These are phyloP conservation scores for Marisa cornuarietis DNA, from an alignment of 1,140 invertebrate genomes.

Conservation along the genomic window DNA sequence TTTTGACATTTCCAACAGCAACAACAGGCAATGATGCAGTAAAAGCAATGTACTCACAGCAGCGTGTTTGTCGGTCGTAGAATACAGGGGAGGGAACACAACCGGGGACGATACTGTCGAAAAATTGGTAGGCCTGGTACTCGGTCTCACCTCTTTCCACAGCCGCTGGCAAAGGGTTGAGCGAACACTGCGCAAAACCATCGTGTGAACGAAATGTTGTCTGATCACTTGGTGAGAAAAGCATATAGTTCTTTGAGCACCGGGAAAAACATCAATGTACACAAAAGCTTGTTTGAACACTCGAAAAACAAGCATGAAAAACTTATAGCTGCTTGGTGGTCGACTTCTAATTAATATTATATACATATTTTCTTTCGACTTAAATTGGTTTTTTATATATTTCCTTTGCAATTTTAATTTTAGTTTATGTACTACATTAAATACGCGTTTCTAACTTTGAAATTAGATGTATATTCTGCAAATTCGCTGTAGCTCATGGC, in stretches of 20 bases:
- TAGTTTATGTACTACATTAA: no score
- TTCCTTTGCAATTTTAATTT: no score
- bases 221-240: background rate
- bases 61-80: conserved; percentile 28
- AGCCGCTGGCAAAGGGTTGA: conserved; percentile 31
- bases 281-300: background rate
- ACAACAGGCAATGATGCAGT: background rate
- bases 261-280: no score
- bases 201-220: background rate
- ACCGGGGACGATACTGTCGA: conserved; percentile 30
- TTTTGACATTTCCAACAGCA: background rate
- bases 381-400: no score
- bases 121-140: conserved; percentile 33
- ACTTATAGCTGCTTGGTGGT: no score
- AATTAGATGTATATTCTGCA: no score
- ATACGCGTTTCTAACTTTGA: no score
- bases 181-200: conserved; percentile 34
- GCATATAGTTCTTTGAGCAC: no score
- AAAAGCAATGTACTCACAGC: conserved; percentile 20
- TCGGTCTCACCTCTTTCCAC: conserved; percentile 32
- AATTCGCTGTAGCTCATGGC: no score
- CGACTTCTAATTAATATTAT: no score
- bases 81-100: conserved; percentile 35
- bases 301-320: background rate
- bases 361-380: no score